These are phyloP conservation scores for Mesaphorura yosii DNA, from an alignment of 1,140 invertebrate species.

Conservation along the genomic window DNA sequence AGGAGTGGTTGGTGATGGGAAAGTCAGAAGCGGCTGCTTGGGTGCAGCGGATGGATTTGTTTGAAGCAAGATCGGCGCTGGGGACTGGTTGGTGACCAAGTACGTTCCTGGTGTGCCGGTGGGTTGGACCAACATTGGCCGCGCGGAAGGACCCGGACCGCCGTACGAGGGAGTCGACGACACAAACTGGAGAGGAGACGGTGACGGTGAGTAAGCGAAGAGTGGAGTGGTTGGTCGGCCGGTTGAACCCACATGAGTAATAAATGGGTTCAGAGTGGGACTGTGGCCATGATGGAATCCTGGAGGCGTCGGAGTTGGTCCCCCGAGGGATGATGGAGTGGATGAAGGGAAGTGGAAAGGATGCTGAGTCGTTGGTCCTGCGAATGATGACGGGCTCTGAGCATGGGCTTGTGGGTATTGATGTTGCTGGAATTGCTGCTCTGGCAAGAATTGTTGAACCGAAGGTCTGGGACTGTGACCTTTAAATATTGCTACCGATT, in stretches of 20 bases:
- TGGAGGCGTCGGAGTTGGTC: background rate
- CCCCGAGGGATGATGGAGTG: background rate
- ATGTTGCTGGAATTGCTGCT: no score
- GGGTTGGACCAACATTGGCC: background rate
- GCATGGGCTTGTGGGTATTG: no score
- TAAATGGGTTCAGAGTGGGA: background rate
- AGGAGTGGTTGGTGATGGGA: conserved; percentile 4
- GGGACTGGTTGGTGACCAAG: conserved; percentile 1
- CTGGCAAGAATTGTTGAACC: no score
- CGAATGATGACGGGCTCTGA: no score
- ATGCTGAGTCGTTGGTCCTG: conserved; percentile 1
- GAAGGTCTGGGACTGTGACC: no score
- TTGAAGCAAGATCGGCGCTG: background rate
- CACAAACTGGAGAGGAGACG: conserved; percentile 4
- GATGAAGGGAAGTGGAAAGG: background rate
- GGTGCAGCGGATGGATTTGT: conserved; percentile 6
- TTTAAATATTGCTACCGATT: background rate
- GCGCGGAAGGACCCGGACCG: background rate
- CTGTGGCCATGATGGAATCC: background rate
- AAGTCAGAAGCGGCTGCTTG: conserved; percentile 2
- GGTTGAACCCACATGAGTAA: background rate
- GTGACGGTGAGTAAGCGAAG: background rate
- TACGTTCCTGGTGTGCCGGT: conserved; percentile 10
- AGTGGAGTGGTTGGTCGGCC: background rate
- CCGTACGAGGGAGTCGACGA: conserved; percentile 10